Percentiles rank a stretch among this genome's conserved stretches.
These are phyloP conservation scores for Antennarius striatus DNA, from an alignment of 2,113 vertebrate genomes.

Conservation along the genomic window DNA sequence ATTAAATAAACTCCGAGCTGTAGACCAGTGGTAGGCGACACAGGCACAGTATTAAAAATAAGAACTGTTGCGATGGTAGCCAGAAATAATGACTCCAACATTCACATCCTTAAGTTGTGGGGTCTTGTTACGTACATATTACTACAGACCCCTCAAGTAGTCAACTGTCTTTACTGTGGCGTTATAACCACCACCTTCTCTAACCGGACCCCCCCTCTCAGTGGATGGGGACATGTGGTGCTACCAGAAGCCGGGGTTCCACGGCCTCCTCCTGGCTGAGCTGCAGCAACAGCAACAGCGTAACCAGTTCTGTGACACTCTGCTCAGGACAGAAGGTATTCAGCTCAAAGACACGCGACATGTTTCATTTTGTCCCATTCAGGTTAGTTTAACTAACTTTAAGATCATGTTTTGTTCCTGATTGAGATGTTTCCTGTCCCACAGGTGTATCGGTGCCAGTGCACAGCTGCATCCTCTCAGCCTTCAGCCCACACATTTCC, in stretches of 20 bases:
- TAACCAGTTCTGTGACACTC: slow-evolving; percentile 85
- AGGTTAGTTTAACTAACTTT: too few species aligned
- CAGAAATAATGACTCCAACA: too few species aligned
- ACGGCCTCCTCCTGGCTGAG: slow-evolving; percentile 71
- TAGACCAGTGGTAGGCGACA: too few species aligned
- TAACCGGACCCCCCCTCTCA: neutral
- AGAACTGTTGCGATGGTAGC: too few species aligned
- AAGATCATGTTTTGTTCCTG: too few species aligned
- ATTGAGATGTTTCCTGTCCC: slow-evolving; percentile 32
- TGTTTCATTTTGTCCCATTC: too few species aligned
- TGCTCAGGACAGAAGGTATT: slow-evolving; percentile 87
- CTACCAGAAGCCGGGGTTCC: slow-evolving; percentile 67
- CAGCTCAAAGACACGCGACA: too few species aligned
- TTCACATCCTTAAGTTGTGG: too few species aligned
- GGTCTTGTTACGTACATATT: neutral
- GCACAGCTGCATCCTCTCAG: slow-evolving; percentile 87
- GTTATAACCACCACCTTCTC: neutral
- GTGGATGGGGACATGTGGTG: slow-evolving; percentile 66
- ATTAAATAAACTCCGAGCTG: too few species aligned
- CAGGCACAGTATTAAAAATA: too few species aligned
- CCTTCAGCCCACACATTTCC: slow-evolving; percentile 86
- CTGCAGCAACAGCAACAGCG: slow-evolving; percentile 86
- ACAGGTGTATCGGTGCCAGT: slow-evolving; percentile 84
- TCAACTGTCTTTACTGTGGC: too few species aligned
- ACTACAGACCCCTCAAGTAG: too few species aligned